These are phyloP conservation scores for Ceyx melanurus DNA, from an alignment of 2,113 vertebrate genomes.

Conservation along the genomic window DNA sequence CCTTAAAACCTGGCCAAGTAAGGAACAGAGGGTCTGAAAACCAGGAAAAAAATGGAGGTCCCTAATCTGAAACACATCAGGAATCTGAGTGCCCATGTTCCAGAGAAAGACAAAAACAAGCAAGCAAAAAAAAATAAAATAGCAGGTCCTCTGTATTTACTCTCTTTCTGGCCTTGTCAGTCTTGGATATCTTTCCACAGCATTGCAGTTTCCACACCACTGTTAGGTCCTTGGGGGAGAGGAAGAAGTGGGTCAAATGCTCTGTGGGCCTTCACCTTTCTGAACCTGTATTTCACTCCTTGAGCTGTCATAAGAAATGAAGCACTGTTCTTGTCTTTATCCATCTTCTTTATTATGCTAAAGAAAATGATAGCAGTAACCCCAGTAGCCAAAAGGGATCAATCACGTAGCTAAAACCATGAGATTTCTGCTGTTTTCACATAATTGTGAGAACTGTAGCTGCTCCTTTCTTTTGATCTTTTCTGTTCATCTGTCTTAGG, in stretches of 20 bases:
- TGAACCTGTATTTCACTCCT: neutral
- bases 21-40: neutral
- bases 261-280: neutral
- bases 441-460: neutral
- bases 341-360: neutral
- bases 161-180: neutral
- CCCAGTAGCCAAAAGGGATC: neutral
- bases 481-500: neutral
- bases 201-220: neutral
- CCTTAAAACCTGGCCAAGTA: neutral
- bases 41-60: neutral
- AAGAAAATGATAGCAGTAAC: neutral
- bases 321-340: neutral
- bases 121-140: neutral
- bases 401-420: neutral
- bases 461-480: neutral
- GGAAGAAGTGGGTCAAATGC: neutral
- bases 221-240: neutral
- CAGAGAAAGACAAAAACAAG: neutral
- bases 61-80: neutral
- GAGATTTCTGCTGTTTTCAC: neutral
- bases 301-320: neutral
- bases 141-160: neutral
- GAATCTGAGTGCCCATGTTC: neutral
- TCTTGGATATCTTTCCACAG: neutral